Conservation (phyloP, 2,113 vertebrate species). For the Oryzias curvinotus region DNA sequence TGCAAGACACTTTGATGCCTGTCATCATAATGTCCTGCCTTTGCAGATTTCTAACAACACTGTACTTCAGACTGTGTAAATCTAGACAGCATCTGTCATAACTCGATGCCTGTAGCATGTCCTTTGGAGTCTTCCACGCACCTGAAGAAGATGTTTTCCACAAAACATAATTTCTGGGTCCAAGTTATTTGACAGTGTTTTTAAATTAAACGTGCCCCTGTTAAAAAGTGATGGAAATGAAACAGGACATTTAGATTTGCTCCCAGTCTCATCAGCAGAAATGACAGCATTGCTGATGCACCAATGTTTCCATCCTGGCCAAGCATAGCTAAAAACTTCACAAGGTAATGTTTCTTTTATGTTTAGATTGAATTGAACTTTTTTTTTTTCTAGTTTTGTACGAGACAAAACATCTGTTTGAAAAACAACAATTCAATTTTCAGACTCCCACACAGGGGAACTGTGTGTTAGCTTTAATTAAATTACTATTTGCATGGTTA, state of each 20-base stretch:
- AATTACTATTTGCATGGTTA: constrained; percentile 1
- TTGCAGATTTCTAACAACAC: constrained; percentile 1
- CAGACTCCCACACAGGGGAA: no score
- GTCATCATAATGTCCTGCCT: not conserved
- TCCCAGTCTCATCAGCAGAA: not conserved
- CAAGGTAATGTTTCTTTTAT: not conserved
- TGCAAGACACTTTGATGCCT: not conserved
- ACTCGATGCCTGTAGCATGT: not conserved
- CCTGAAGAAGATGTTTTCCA: constrained; percentile 4
- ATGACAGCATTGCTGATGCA: not conserved
- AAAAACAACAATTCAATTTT: not conserved
- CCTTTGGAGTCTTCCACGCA: not conserved
- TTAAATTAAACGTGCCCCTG: not conserved
- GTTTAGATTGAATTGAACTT: not conserved
- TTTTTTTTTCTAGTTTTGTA: not conserved
- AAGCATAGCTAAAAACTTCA: constrained; percentile 1
- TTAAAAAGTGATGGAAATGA: constrained; percentile 1
- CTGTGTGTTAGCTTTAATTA: constrained; percentile 8
- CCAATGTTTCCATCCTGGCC: not conserved
- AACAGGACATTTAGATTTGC: not conserved
- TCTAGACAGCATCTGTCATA: not conserved
- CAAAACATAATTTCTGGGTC: not conserved
- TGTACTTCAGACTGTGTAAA: not conserved
- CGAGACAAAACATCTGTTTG: not conserved
- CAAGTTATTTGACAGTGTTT: not conserved